A percentile compares a stretch with the other conserved stretches of the same genome.
Evolutionary conservation across 2,888 invertebrate genomes (phyloP).

Genomic region (Euzetes globulus): DNA sequence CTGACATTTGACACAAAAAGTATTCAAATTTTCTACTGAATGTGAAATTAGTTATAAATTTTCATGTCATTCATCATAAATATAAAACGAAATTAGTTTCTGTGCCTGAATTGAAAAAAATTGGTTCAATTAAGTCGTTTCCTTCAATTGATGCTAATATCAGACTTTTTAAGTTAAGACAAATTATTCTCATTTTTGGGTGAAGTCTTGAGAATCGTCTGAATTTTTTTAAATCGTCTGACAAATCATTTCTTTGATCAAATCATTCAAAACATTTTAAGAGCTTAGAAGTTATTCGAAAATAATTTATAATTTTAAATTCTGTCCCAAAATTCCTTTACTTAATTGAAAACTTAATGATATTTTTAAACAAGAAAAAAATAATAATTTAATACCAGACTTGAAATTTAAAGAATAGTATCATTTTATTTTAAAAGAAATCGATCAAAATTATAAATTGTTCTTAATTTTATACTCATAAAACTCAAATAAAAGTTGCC

Average conservation of each 20-base stretch:
- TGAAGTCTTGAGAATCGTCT: neutral
- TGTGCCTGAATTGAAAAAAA: neutral
- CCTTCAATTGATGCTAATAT: neutral
- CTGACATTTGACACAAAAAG: neutral
- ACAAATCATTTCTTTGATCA: no score
- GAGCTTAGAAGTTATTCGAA: no score
- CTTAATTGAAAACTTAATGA: neutral
- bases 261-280: no score
- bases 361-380: no score
- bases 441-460: no score
- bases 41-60: neutral
- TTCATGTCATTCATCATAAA: slow-evolving; percentile 4
- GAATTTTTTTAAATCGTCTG: no score
- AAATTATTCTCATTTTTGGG: neutral
- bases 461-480: no score
- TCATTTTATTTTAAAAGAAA: no score
- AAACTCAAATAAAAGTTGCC: no score
- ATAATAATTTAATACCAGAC: no score
- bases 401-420: no score
- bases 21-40: neutral
- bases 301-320: no score
- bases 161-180: neutral
- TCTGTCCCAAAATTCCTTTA: neutral
- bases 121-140: neutral
- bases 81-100: neutral